Conservation (phyloP, 2,113 vertebrate genomes). For the Rhinoptilus africanus region DNA sequence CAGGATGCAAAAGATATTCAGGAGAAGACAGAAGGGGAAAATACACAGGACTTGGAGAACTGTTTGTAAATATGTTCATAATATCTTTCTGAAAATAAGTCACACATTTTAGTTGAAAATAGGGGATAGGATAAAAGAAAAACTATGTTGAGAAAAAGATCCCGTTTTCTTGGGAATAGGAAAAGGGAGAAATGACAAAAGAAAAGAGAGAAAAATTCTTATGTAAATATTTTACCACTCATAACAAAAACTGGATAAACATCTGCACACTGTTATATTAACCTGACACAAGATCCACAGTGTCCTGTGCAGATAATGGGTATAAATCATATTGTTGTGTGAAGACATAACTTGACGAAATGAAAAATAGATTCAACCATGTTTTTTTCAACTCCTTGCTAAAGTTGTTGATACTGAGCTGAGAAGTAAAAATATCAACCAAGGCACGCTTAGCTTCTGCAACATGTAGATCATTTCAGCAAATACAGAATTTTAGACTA, state of each 20-base stretch:
- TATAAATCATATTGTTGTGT: background rate
- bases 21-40: background rate
- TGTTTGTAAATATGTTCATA: background rate
- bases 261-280: background rate
- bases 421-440: background rate
- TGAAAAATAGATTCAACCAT: background rate
- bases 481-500: background rate
- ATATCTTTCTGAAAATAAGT: background rate
- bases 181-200: background rate
- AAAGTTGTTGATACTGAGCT: background rate
- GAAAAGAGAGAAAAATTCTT: background rate
- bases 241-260: background rate
- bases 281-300: background rate
- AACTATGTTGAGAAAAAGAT: background rate
- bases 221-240: background rate
- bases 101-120: background rate
- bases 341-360: background rate
- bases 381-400: background rate
- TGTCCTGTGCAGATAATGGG: background rate
- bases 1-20: background rate
- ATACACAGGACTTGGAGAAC: background rate
- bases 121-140: background rate
- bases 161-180: background rate
- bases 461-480: background rate
- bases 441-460: background rate